phyloP scores from a whole-genome alignment of 2,797 vertebrate genomes.

The Thripadectes ignobilis region DNA sequence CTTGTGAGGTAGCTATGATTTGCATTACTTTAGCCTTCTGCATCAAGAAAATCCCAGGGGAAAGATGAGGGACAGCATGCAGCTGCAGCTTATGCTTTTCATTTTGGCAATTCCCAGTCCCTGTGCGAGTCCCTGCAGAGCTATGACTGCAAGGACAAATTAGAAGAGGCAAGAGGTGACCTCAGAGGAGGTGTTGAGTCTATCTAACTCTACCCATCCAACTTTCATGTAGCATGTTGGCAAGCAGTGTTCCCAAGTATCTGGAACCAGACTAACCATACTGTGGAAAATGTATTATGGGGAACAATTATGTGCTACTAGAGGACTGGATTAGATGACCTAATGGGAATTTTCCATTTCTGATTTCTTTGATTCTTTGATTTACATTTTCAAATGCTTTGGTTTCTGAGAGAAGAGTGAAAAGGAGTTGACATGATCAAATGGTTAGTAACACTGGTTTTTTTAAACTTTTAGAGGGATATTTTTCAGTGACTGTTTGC shows the following conservation, averaged over 20 bases:
- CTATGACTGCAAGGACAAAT: background rate
- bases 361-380: conserved; percentile 31
- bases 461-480: conserved; percentile 48
- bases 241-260: background rate
- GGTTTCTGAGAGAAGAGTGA: background rate
- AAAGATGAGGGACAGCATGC: background rate
- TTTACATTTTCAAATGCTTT: conserved; percentile 55
- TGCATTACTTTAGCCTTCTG: background rate
- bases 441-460: conserved; percentile 15
- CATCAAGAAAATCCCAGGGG: background rate
- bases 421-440: conserved; percentile 39
- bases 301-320: background rate
- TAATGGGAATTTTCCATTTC: conserved; percentile 28
- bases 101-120: background rate
- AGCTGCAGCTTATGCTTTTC: background rate
- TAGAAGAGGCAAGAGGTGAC: background rate
- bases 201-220: background rate
- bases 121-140: background rate
- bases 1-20: background rate
- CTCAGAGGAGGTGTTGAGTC: background rate
- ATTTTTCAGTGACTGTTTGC: conserved; percentile 48
- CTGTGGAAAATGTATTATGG: background rate
- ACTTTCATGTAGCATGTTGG: background rate
- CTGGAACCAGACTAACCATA: background rate
- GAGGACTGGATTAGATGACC: conserved; percentile 6